These are phyloP conservation scores for Chrysoperla carnea DNA, from an alignment of 1,140 invertebrate species.

Conservation along the genomic window DNA sequence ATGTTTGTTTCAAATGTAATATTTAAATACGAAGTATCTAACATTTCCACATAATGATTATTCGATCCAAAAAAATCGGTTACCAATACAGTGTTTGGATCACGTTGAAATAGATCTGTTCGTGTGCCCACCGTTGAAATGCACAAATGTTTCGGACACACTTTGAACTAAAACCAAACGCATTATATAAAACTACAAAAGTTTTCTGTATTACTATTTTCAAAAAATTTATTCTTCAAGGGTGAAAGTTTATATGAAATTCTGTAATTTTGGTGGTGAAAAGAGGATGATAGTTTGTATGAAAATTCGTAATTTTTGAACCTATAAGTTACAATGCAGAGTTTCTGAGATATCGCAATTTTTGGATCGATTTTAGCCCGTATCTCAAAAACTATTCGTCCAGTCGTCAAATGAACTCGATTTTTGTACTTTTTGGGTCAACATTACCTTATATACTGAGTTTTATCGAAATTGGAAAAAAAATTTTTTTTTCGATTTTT, in stretches of 20 bases:
- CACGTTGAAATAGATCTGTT: conserved; percentile 73
- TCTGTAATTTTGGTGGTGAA: too few species aligned
- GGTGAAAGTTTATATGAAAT: too few species aligned
- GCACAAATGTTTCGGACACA: conserved; percentile 88
- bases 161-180: conserved; percentile 51
- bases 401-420: conserved; percentile 1
- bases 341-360: too few species aligned
- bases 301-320: too few species aligned
- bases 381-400: conserved; percentile 1
- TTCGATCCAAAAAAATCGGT: conserved; percentile 98
- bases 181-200: conserved; percentile 8
- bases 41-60: conserved; percentile 57
- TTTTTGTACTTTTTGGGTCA: not conserved
- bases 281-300: too few species aligned
- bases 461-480: too few species aligned
- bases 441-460: too few species aligned
- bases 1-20: not conserved
- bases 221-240: too few species aligned
- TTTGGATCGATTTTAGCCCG: conserved; percentile 4
- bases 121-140: conserved; percentile 90
- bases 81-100: conserved; percentile 77
- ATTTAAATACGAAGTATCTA: conserved; percentile 18
- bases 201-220: too few species aligned
- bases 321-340: too few species aligned
- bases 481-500: too few species aligned